Conservation (phyloP, 2,888 invertebrate species). For the Synanthedon myopaeformis region DNA sequence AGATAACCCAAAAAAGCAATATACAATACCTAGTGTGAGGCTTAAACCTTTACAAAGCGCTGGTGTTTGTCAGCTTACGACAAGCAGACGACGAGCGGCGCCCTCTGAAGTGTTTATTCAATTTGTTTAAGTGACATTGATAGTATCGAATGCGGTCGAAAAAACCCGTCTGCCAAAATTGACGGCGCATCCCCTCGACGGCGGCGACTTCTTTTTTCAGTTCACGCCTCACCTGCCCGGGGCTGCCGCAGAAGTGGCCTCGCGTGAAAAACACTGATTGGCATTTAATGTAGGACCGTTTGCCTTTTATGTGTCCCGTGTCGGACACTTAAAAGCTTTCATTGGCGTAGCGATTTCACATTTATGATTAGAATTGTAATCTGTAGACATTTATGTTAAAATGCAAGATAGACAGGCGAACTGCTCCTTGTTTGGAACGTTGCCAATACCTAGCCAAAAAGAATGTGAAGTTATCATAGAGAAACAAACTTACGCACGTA, state of each 20-base stretch:
- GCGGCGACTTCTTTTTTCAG: constrained; percentile 48
- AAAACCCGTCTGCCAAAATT: constrained; percentile 59
- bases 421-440: no score
- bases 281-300: constrained; percentile 43
- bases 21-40: no score
- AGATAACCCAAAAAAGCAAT: no score
- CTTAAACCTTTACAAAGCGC: background rate
- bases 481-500: no score
- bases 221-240: constrained; percentile 53
- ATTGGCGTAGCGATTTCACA: background rate
- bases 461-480: no score
- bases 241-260: constrained; percentile 32
- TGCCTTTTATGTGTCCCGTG: constrained; percentile 27
- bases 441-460: no score
- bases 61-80: background rate
- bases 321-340: constrained; percentile 14
- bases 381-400: no score
- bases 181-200: constrained; percentile 37
- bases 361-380: no score
- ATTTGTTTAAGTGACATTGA: constrained; percentile 70
- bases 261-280: constrained; percentile 52
- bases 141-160: constrained; percentile 57
- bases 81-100: constrained; percentile 24
- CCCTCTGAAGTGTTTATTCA: constrained; percentile 62
- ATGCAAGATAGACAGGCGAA: no score